Conservation (phyloP, 2,797 vertebrate species). For the Parauchenoglanis ngamensis region DNA sequence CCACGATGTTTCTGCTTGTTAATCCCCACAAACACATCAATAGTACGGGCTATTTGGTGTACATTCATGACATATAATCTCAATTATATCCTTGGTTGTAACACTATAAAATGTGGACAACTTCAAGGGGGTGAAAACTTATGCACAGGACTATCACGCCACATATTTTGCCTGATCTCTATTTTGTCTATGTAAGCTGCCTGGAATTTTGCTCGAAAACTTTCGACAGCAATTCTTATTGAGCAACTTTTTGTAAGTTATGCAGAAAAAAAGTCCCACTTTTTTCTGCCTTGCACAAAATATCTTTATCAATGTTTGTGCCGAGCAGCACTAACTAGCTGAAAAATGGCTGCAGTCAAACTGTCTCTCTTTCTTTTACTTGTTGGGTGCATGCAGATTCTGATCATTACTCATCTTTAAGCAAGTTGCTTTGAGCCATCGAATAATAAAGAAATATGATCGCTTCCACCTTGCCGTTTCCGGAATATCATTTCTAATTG, state of each 20-base stretch:
- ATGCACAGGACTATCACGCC: background rate
- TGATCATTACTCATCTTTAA: conserved; percentile 68
- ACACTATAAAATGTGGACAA: background rate
- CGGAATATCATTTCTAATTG: conserved; percentile 63
- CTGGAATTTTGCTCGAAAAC: background rate
- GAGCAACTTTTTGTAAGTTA: conserved; percentile 29
- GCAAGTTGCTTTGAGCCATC: conserved; percentile 58
- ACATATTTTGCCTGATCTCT: background rate
- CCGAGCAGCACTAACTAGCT: conserved; percentile 57
- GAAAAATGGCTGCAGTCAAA: conserved; percentile 60
- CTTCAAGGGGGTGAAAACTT: background rate
- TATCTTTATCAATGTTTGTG: conserved; percentile 33
- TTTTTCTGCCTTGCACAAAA: conserved; percentile 35
- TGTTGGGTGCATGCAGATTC: conserved; percentile 50
- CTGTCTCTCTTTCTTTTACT: conserved; percentile 47
- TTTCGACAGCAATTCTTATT: background rate
- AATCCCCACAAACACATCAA: background rate
- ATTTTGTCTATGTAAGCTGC: background rate
- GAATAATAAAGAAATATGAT: conserved; percentile 69
- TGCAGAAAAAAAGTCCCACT: conserved; percentile 34
- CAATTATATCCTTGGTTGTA: background rate
- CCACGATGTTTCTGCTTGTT: background rate
- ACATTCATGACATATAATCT: background rate
- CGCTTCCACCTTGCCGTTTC: conserved; percentile 55
- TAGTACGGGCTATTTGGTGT: background rate